Base-by-base conservation (phyloP, 37 sponge, comb jelly and placozoan genomes). In the Haliclona indistincta region DNA sequence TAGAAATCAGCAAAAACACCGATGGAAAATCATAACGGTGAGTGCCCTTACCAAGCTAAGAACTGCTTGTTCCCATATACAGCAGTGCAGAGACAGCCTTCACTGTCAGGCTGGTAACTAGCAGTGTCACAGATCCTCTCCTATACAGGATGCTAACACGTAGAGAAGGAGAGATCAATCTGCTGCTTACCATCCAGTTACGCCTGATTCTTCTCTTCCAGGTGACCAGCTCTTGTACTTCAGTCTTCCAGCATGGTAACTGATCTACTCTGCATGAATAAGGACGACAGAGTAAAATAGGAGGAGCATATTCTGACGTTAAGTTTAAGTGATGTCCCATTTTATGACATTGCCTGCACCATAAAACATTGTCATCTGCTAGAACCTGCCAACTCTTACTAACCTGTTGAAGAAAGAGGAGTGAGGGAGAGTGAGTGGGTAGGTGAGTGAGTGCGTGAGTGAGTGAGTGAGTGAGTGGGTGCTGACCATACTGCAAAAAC, bases 141-240 rank as follows among this genome's bases (percentile, higher is more conserved):
- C 81, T 81, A 29, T 13, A 70, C 6, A 30, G 41, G 3, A 26
- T 23, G 73, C 20, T 33, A 38, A 40, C 38, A 4, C n/a, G n/a
- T 47, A 66, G 20, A 53, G 0, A 43, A 53, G 29, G 6, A 7
- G 4, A 64, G 43, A 55, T 38, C n/a, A 56, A 22, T 43, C 44
- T 41, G n/a, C 3, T 4, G 32, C 63, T 37, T 40, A 89, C 92
- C 71, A 78, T 91, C 92, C 92, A 91, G 71, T 91, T 91, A n/a
- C 75, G 73, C 23, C 38, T 55, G 10, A 86, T 71, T 33, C 47
- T 60, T 49, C 56, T 81, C 58, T 51, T 73, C 41, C 74, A 33
- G 4, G 76, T 37, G 7, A 82, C 30, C 4, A 63, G 5, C 3
- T 76, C 60, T 71, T 56, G 54, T 28, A 82, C 92, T 1, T 68